Base-by-base conservation (phyloP, 1,140 invertebrate species). In the Brachionus angularis region DNA sequence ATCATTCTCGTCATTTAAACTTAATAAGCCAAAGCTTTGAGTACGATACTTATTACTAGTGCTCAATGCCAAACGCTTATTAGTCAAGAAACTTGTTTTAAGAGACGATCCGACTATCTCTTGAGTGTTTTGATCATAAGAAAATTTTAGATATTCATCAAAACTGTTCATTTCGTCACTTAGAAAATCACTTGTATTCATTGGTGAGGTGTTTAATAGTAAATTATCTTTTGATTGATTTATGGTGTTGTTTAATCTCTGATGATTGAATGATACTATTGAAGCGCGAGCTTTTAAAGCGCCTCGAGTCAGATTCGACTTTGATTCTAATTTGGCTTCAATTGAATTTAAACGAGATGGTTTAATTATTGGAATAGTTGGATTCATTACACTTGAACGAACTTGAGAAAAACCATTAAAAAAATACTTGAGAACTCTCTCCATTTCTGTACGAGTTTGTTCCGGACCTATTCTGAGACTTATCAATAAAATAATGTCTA, bases 401-500 rank as follows among this genome's bases (percentile, higher is more conserved):
- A 67, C 62, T 49, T 67, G 62, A 91, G 89, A 78, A 95, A 95
- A 7, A 88, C 86, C n/a, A 89, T 33, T 78, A 78, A 95, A 93
- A 78, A 93, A 92, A 49, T 87, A 58, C 77, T 87, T 86, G 53
- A 90, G 78, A 3, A 86, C 83, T 14, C 86, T 85, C 47, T 89
- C 87, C 21, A 93, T 81, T 75, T 90, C 87, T 74, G 86, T 86
- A 58, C 88, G 85, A 1, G 89, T 91, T 87, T 90, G 90, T 75
- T 90, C 88, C 67, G 87, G 86, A 2, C 91, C 91, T 39, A 94
- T 86, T 62, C 91, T 84, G 23, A 89, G 81, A 10, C 89, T 88
- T 29, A 95, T 82, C 12, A 88, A 85, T 76, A 90, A 89, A 47
- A 93, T 77, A 0, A 88, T 85, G 77, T 91, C 89, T 3, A 93